phyloP scores from a whole-genome alignment of 1,140 invertebrate genomes.

The Bombus confusus region DNA sequence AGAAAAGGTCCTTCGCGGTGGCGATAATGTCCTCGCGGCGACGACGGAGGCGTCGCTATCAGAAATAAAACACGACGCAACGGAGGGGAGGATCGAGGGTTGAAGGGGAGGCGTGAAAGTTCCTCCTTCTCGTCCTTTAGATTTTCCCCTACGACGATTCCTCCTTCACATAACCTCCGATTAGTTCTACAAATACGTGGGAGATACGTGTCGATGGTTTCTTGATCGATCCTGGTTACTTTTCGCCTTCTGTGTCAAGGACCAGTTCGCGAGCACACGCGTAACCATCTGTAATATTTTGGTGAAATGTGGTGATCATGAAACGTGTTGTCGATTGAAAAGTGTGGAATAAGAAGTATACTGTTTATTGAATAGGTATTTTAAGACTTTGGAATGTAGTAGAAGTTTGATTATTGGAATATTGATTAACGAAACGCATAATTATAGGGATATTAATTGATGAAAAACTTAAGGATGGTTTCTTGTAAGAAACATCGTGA shows the following conservation, averaged over 20 bases:
- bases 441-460: not conserved
- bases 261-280: not conserved
- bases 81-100: slow-evolving; percentile 46
- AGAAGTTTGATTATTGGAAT: too few relatives aligned
- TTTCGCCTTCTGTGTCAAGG: not conserved
- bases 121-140: slow-evolving; percentile 34
- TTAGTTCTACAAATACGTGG: slow-evolving; percentile 50
- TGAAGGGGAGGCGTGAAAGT: slow-evolving; percentile 23
- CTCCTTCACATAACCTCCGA: slow-evolving; percentile 32
- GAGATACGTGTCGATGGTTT: not conserved
- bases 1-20: slow-evolving; percentile 81
- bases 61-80: slow-evolving; percentile 79
- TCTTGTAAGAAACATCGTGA: not conserved
- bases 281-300: not conserved
- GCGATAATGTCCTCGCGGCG: slow-evolving; percentile 80
- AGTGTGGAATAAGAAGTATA: too few relatives aligned
- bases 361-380: too few relatives aligned
- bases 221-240: not conserved
- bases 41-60: slow-evolving; percentile 77
- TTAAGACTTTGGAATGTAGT: too few relatives aligned
- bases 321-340: too few relatives aligned
- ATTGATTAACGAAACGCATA: too few relatives aligned
- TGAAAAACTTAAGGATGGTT: not conserved
- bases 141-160: slow-evolving; percentile 42
- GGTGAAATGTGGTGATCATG: not conserved